Evolutionary conservation across 2,797 vertebrate species (phyloP).

Genomic region (Pantherophis vulpinus): DNA sequence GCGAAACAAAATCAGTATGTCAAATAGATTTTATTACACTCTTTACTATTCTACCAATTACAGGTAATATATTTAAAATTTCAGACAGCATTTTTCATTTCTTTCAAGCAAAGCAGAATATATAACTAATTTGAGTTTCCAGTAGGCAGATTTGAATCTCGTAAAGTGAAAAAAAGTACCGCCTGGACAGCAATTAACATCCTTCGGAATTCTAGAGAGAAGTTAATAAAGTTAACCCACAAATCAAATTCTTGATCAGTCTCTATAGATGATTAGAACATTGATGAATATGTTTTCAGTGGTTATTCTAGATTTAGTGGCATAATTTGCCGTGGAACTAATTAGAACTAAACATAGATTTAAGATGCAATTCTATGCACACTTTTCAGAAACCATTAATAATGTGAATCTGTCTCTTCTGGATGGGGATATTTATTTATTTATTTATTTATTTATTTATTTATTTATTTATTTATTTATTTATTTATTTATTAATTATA

Average conservation of each 20-base stretch:
- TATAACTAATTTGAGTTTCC: neutral
- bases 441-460: too few species aligned
- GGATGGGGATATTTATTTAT: neutral
- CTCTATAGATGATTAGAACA: neutral
- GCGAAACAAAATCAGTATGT: neutral
- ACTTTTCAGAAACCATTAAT: neutral
- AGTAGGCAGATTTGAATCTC: neutral
- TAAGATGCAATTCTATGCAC: neutral
- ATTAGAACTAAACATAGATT: neutral
- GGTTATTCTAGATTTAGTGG: neutral
- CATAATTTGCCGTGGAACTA: neutral
- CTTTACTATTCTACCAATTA: neutral
- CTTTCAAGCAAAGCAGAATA: neutral
- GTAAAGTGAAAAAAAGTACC: neutral
- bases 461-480: too few species aligned
- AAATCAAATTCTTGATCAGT: neutral
- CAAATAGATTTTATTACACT: neutral
- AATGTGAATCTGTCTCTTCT: neutral
- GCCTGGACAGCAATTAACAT: neutral
- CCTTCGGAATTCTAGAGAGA: neutral
- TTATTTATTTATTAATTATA: too few species aligned
- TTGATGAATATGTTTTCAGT: neutral
- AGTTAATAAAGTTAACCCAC: neutral
- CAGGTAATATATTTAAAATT: neutral
- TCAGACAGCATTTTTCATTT: neutral